phyloP scores from a whole-genome alignment of 2,888 invertebrate genomes.

The Oscheius sp. region DNA sequence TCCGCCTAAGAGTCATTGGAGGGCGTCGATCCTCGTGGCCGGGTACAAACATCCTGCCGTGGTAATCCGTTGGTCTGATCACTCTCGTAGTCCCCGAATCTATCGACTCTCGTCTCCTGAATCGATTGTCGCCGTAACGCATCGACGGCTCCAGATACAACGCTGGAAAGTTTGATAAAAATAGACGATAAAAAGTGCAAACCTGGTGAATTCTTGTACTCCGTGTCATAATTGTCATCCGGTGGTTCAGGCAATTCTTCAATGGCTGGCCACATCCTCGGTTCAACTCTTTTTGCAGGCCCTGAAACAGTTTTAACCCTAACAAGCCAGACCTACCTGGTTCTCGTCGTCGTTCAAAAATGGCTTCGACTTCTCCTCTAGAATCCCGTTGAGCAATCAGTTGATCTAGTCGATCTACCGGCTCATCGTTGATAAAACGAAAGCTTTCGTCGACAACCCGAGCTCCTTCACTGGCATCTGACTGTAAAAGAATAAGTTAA shows the following conservation, averaged over 20 bases:
- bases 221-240: neutral
- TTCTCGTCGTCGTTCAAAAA: slow-evolving; percentile 32
- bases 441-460: slow-evolving; percentile 35
- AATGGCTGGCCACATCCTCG: slow-evolving; percentile 31
- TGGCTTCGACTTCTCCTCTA: slow-evolving; percentile 36
- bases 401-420: slow-evolving; percentile 25
- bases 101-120: slow-evolving; percentile 26
- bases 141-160: slow-evolving; percentile 24
- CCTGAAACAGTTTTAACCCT: neutral
- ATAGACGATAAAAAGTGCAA: neutral
- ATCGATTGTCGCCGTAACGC: slow-evolving; percentile 11
- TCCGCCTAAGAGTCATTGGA: slow-evolving; percentile 22
- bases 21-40: neutral
- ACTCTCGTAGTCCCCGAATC: slow-evolving; percentile 22
- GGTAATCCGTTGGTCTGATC: slow-evolving; percentile 9
- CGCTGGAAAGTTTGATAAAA: slow-evolving; percentile 1
- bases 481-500: slow-evolving; percentile 8
- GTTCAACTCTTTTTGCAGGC: slow-evolving; percentile 19
- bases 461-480: slow-evolving; percentile 20
- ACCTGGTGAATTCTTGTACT: slow-evolving; percentile 30
- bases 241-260: slow-evolving; percentile 24
- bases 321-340: slow-evolving; percentile 11
- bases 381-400: slow-evolving; percentile 31
- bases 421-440: slow-evolving; percentile 36
- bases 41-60: neutral